Evolutionary conservation across 2,888 invertebrate species (phyloP).

Genomic region (Rhagonycha fulva): DNA sequence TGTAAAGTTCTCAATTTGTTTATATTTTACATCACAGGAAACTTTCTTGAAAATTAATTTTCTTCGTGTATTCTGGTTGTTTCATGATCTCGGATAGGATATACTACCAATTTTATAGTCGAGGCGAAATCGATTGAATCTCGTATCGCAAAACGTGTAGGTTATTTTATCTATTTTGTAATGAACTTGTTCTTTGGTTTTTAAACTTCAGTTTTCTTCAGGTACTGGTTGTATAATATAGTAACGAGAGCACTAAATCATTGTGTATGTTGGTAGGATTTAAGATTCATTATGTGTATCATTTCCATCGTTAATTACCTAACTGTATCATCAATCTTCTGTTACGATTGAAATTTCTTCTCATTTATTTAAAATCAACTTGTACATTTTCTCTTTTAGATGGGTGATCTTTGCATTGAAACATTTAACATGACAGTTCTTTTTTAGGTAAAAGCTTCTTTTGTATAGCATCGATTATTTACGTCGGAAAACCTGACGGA

Average conservation of each 20-base stretch:
- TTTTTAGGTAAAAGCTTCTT: background rate
- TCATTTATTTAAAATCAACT: background rate
- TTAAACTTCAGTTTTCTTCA: background rate
- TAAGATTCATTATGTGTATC: background rate
- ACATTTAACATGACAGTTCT: background rate
- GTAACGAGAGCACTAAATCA: background rate
- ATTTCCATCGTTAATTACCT: background rate
- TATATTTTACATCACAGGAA: background rate
- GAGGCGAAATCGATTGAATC: slow-evolving; percentile 10
- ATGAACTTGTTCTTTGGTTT: slow-evolving; percentile 7
- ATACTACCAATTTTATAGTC: background rate
- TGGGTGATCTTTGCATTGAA: background rate
- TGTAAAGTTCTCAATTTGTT: background rate
- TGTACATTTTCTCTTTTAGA: background rate
- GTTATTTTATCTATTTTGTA: slow-evolving; percentile 10
- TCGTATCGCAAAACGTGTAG: background rate
- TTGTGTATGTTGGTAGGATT: background rate
- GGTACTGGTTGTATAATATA: background rate
- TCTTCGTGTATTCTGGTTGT: background rate
- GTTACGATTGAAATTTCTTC: background rate
- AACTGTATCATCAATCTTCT: background rate
- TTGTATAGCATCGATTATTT: background rate
- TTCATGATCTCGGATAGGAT: background rate
- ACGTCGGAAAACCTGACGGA: background rate
- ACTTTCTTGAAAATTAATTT: background rate